phyloP scores from a whole-genome alignment of 2,797 vertebrate species.

The Sebastiscus albofasciatus region DNA sequence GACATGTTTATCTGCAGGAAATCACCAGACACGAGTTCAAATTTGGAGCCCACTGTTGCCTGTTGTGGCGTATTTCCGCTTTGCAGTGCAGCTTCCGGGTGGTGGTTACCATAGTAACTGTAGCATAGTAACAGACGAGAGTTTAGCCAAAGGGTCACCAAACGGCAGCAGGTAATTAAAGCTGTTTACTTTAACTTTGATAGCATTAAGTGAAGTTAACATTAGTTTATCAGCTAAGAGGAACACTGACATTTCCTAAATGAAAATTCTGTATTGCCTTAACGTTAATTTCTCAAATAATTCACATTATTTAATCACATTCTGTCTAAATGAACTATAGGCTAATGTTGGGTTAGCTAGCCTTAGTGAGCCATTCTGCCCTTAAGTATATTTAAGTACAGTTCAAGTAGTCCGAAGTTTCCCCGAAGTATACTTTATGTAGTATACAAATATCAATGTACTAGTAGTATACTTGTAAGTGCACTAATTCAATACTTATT shows the following conservation, averaged over 20 bases:
- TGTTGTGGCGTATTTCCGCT: constrained; percentile 60
- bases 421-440: too few relatives aligned
- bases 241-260: background rate
- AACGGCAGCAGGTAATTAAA: constrained; percentile 34
- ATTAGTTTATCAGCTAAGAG: background rate
- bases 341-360: background rate
- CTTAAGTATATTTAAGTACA: too few relatives aligned
- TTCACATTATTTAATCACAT: background rate
- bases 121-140: constrained; percentile 44
- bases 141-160: background rate
- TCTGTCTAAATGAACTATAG: background rate
- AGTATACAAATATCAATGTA: too few relatives aligned
- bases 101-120: constrained; percentile 57
- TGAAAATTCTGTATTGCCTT: background rate
- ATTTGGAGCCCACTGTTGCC: constrained; percentile 67
- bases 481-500: too few relatives aligned
- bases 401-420: too few relatives aligned
- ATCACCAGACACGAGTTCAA: constrained; percentile 63
- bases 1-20: background rate
- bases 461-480: too few relatives aligned
- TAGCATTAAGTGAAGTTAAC: background rate
- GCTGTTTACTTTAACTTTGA: background rate
- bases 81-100: background rate
- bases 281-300: background rate
- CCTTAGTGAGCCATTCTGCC: background rate